Conservation (phyloP, 2,797 vertebrate species). For the Lagorchestes hirsutus region DNA sequence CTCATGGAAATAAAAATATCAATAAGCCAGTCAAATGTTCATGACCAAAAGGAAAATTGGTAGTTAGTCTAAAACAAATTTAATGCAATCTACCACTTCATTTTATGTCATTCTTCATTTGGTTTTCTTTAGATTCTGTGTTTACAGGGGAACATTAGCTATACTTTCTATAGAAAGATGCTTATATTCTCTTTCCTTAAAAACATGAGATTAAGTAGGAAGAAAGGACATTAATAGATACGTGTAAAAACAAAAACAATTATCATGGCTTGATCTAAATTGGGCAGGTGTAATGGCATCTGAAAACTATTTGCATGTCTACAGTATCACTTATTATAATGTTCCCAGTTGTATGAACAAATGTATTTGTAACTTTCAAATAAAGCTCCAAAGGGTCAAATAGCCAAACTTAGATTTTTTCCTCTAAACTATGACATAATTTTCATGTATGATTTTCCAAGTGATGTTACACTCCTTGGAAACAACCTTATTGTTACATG, state of each 20-base stretch:
- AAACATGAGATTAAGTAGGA: neutral
- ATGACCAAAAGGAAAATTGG: neutral
- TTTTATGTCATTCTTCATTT: neutral
- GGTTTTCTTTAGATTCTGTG: neutral
- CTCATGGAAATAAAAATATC: constrained; percentile 29
- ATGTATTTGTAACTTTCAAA: constrained; percentile 1
- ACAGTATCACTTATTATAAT: constrained; percentile 27
- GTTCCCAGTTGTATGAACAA: constrained; percentile 13
- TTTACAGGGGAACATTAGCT: neutral
- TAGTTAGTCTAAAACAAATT: neutral
- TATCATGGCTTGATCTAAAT: neutral
- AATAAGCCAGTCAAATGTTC: neutral
- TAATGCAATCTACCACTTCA: neutral
- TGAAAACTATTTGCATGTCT: constrained; percentile 18
- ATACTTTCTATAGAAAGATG: neutral
- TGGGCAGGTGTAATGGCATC: neutral
- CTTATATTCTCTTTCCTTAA: neutral
- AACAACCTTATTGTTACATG: constrained; percentile 20
- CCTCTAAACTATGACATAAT: neutral
- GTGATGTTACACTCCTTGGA: neutral
- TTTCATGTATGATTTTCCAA: constrained; percentile 24
- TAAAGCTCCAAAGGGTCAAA: constrained; percentile 9
- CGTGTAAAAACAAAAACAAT: neutral
- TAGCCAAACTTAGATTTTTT: constrained; percentile 21
- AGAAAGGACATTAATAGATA: neutral